Base-by-base conservation (phyloP, 2,113 vertebrate genomes). In the Osmerus mordax region DNA sequence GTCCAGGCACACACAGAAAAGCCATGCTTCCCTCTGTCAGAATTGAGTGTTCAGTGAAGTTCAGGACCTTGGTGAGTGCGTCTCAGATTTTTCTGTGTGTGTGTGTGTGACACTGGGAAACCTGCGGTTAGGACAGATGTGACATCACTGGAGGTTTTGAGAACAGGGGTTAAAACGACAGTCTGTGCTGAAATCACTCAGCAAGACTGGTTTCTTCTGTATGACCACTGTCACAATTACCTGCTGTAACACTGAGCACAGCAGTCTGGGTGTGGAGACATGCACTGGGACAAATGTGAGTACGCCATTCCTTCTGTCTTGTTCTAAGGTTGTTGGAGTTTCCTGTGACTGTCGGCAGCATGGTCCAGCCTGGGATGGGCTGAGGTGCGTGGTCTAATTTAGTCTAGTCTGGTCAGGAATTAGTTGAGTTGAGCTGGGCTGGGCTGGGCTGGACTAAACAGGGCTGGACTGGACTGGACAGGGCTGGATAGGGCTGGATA, bases 271-370 rank as follows among this genome's bases (percentile, higher is more conserved):
- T 70, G 51, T 25, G 16, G n/a, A 73, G 52, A 14, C 53, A 89
- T 92, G 89, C 91, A 89, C 83, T 92, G 90, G 89, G 91, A 91
- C 59, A 92, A 92, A 92, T 85, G 92, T 93, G 81, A 92, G 92
- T 92, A 91, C 65, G 21, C 14, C n/a, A 68, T 63, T 6, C 63
- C 2, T 19, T 15, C 63, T 14, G 65, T 65, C 65, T 65, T 9
- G 23, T 52, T 28, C 25, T 21, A 0, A 1, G 3, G 64, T 29
- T 5, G 4, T 47, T 19, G 16, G 19, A 47, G 41, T 19, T 19
- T 36, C 32, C 32, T 36, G 11, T 56, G 55, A 16, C 15, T 56
- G 15, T 19, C n/a, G 16, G 15, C 15, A 19, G 16, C 7, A 56
- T 12, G 41, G 41, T 9, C 41, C 41, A 9, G 41, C 9, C 41